These are phyloP conservation scores for Lagorchestes hirsutus DNA, from an alignment of 2,797 vertebrate genomes.

Conservation along the genomic window DNA sequence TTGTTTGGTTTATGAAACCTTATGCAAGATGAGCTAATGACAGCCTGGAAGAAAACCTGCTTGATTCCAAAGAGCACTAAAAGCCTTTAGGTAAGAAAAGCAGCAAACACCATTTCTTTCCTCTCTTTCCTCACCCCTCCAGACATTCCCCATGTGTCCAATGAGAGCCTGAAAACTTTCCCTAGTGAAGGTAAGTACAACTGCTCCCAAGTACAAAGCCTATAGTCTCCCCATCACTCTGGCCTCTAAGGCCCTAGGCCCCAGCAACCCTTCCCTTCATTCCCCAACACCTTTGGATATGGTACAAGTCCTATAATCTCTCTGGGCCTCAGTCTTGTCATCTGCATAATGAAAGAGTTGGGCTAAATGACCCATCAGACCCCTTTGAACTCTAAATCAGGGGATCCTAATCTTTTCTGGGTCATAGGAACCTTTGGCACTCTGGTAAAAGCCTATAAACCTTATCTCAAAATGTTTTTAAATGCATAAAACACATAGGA, in stretches of 20 bases:
- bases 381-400: not conserved
- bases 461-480: not conserved
- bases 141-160: constrained; percentile 74
- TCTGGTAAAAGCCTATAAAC: not conserved
- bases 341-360: not conserved
- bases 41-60: not conserved
- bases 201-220: not conserved
- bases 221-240: not conserved
- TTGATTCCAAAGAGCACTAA: not conserved
- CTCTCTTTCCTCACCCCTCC: constrained; percentile 22
- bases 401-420: not conserved
- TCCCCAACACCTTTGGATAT: not conserved
- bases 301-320: not conserved
- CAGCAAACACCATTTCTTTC: not conserved
- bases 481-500: not conserved
- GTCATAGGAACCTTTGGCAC: not conserved
- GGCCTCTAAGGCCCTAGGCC: not conserved
- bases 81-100: constrained; percentile 34
- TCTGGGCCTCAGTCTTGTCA: not conserved
- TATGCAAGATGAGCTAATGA: not conserved
- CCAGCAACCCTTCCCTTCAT: not conserved
- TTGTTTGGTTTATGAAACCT: not conserved
- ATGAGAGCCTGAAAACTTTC: constrained; percentile 75
- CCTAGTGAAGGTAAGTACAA: constrained; percentile 64
- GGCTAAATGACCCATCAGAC: not conserved